Evolutionary conservation across 2,113 vertebrate genomes (phyloP), one percentile per base, ranked within the genome.

Genomic region (Pterocles orientalis): DNA sequence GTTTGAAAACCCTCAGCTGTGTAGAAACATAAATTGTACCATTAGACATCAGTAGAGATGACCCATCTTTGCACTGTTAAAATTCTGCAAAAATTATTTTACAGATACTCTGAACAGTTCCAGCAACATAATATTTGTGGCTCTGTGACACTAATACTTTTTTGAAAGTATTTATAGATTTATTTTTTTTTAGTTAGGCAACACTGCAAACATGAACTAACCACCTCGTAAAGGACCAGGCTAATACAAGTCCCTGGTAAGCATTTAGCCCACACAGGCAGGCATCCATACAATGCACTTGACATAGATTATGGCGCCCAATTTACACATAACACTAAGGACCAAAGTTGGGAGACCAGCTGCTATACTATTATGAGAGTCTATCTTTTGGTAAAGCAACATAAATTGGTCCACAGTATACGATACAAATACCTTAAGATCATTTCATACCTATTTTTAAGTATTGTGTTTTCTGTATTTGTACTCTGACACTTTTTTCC

Each of bases 1-100:
- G 95, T 95, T 99, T 99, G 97, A 99, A 99, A 96, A 99, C 99
- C 56, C 99, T 98, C 75, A 99, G 97, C 99, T 99, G 97, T 71
- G 15, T 76, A 86, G 71, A 97, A 86, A 87, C 26, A 96, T 24
- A 97, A 92, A 92, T 43, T 6, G 77, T 8, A 82, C 14, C 7
- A 54, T 97, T 94, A 96, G 85, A 51, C 24, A 61, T 70, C 0
- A 0, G 50, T 18, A 71, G 57, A 65, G 25, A 39, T 5, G 83
- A 79, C 8, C 33, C n/a, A 51, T 50, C 66, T 84, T 82, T 71
- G 57, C 56, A 62, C 53, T 14, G 8, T 85, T 69, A 62, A 90
- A 82, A 82, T 29, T 23, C 39, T 23, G 26, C 5, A 90, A 28
- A 50, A 69, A 60, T 5, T 7, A 73, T 34, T 62, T 77, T 33